Evolutionary conservation across 2,888 invertebrate genomes (phyloP), one percentile per base, ranked within the genome.

Genomic region (Aleiodes testaceus): DNA sequence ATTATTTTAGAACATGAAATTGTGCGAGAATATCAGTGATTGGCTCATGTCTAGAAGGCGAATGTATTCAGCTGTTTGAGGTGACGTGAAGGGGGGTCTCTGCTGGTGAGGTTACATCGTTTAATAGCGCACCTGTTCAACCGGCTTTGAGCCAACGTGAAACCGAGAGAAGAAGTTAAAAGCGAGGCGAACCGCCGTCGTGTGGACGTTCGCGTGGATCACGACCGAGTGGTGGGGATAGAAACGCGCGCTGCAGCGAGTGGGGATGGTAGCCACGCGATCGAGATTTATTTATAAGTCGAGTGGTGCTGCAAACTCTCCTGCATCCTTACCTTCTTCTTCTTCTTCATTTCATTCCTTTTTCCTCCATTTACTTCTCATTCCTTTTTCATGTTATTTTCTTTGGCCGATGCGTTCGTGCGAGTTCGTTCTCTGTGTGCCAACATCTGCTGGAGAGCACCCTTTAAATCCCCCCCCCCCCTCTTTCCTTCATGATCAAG

Each of bases 231-330:
- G 70, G 70, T 71, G 70, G 72, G 72, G 75, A 72, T 22, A 53
- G 70, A 69, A 67, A 70, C 67, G 72, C 68, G 53, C 67, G 72
- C 72, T 14, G 68, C 69, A 22, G n/a, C 20, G 45, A 44, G 45
- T 45, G 83, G 87, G 84, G 87, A 84, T 82, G 79, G 77, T 85
- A 85, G 87, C 87, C 87, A 87, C 87, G 87, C 87, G 87, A 87
- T 85, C 87, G 84, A 86, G 87, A 87, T 86, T 87, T 87, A 87
- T 87, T 87, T 87, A 87, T 87, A 87, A 86, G 84, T 83, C 81
- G 82, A 80, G 81, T 66, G 70, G 74, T 70, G 72, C 63, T 26
- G 69, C 69, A 66, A 66, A 50, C 70, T 75, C 67, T 73, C 70
- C 70, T 72, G 65, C 75, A 69, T 72, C 66, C 72, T 68, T 72